Percentiles rank a stretch among this genome's conserved stretches.
phyloP scores from a whole-genome alignment of 1,140 invertebrate genomes.

The Habropoda laboriosa region DNA sequence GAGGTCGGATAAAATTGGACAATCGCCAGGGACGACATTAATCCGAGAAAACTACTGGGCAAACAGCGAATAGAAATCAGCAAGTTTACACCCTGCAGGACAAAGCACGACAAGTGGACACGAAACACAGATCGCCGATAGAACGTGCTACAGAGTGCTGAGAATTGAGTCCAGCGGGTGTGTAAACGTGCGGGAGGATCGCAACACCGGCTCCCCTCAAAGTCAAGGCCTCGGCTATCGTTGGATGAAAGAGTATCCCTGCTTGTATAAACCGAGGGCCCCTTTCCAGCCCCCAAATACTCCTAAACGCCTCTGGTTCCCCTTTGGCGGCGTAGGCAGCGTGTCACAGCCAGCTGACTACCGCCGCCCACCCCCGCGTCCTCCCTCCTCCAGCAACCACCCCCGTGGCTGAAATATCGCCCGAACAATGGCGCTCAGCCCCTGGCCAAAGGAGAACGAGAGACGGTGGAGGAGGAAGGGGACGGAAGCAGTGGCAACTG shows the following conservation, averaged over 20 bases:
- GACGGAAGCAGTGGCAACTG: constrained; percentile 52
- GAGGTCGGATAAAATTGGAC: no score
- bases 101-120: constrained; percentile 12
- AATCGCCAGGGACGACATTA: no score
- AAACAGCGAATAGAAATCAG: neutral
- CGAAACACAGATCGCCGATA: neutral
- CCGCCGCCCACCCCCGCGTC: constrained; percentile 61
- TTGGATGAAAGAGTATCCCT: constrained; percentile 73
- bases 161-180: constrained; percentile 29
- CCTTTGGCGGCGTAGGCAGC: constrained; percentile 79
- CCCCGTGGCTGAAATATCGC: constrained; percentile 79
- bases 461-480: constrained; percentile 34
- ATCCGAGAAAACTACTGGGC: neutral
- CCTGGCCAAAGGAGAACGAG: constrained; percentile 50
- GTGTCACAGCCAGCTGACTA: constrained; percentile 82
- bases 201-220: constrained; percentile 52
- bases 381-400: constrained; percentile 65
- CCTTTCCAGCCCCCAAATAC: constrained; percentile 74
- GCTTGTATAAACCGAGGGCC: constrained; percentile 67
- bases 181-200: constrained; percentile 40
- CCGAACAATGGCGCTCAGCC: constrained; percentile 78
- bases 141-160: neutral
- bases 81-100: neutral
- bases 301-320: constrained; percentile 78
- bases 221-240: constrained; percentile 71